These are phyloP conservation scores for Ciconia nigra DNA, from an alignment of 2,797 vertebrate species.

Conservation along the genomic window DNA sequence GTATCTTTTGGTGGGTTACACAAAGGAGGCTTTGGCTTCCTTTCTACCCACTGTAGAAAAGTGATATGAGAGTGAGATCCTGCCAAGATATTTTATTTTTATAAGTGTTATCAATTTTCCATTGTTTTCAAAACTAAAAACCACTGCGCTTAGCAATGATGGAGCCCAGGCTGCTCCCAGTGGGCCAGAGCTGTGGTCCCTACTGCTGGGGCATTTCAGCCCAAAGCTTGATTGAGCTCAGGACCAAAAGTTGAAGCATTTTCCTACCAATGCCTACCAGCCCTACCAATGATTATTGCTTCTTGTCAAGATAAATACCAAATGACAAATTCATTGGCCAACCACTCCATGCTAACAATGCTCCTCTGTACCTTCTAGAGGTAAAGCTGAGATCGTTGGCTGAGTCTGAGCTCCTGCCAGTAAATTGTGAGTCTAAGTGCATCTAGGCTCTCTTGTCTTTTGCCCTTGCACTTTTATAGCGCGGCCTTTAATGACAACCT, in stretches of 20 bases:
- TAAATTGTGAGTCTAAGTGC: neutral
- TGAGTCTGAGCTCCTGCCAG: neutral
- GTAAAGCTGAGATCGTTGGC: neutral
- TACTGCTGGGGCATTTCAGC: neutral
- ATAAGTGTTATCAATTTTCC: neutral
- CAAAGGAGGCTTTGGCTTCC: neutral
- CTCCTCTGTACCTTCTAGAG: neutral
- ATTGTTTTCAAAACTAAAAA: neutral
- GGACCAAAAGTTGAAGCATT: neutral
- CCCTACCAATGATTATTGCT: neutral
- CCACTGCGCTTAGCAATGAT: neutral
- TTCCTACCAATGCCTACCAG: neutral
- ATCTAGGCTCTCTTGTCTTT: neutral
- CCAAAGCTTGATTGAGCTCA: neutral
- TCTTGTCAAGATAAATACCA: neutral
- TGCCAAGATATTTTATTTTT: neutral
- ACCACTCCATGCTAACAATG: accelerated
- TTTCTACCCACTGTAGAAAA: neutral
- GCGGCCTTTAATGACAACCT: neutral
- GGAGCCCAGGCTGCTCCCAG: neutral
- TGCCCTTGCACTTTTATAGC: neutral
- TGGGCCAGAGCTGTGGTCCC: neutral
- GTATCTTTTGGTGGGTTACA: neutral
- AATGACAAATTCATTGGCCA: neutral
- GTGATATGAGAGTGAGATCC: neutral